A percentile compares a stretch with the other conserved stretches of the same genome.
Evolutionary conservation across 2,888 invertebrate genomes (phyloP).

Genomic region (Nomada flava): DNA sequence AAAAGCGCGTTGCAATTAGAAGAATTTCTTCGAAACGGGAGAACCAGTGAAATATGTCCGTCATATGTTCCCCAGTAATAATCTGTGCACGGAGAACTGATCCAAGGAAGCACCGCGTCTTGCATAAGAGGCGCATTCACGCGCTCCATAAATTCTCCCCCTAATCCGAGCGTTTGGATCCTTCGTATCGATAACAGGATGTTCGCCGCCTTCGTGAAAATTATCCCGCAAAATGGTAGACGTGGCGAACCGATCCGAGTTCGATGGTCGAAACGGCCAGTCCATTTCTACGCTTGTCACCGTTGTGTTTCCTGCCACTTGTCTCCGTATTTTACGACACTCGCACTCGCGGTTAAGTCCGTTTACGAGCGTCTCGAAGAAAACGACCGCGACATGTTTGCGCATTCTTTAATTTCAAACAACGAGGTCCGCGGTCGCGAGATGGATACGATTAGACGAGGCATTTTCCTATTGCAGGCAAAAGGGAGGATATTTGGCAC

Average conservation of each 20-base stretch:
- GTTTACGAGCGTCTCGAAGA: slow-evolving; percentile 49
- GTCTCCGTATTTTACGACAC: slow-evolving; percentile 55
- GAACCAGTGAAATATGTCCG: slow-evolving; percentile 21
- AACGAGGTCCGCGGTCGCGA: background rate
- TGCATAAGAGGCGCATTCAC: slow-evolving; percentile 6
- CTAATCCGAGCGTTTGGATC: slow-evolving; percentile 25
- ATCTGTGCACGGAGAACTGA: background rate
- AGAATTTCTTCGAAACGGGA: slow-evolving; percentile 18
- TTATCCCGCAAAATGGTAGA: background rate
- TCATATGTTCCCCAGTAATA: slow-evolving; percentile 6
- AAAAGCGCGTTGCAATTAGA: slow-evolving; percentile 29
- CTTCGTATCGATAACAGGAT: slow-evolving; percentile 24
- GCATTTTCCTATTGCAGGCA: background rate
- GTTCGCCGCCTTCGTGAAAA: background rate
- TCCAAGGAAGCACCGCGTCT: background rate
- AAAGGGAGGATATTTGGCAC: background rate
- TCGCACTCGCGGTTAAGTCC: slow-evolving; percentile 27
- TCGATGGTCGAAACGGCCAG: slow-evolving; percentile 56
- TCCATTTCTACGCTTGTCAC: slow-evolving; percentile 58
- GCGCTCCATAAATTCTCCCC: slow-evolving; percentile 23
- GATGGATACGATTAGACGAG: background rate
- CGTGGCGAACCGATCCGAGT: slow-evolving; percentile 15
- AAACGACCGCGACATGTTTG: slow-evolving; percentile 46
- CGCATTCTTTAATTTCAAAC: slow-evolving; percentile 51
- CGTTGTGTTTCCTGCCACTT: slow-evolving; percentile 58